Evolutionary conservation across 2,113 vertebrate genomes (phyloP).

Genomic region (Centropus unirufus): DNA sequence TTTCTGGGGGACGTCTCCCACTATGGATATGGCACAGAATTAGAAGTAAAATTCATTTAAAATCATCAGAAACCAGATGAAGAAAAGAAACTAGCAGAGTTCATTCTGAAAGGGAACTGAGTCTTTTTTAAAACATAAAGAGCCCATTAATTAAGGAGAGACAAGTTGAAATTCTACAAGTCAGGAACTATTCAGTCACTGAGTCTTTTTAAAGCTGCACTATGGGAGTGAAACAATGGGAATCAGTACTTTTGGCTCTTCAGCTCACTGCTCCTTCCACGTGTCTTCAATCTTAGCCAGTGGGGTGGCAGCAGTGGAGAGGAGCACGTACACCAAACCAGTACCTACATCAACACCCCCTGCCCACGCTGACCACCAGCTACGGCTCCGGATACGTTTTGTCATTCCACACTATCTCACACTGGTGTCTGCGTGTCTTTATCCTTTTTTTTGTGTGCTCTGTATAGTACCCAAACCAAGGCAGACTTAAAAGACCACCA

Average conservation of each 20-base stretch:
- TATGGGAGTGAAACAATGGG: neutral
- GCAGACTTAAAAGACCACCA: neutral
- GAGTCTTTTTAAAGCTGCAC: neutral
- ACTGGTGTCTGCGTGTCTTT: neutral
- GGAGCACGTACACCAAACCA: neutral
- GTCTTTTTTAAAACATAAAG: neutral
- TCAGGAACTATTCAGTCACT: neutral
- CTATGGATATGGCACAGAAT: neutral
- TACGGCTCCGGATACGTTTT: neutral
- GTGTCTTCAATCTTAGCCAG: neutral
- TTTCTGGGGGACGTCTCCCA: neutral
- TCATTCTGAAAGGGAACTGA: neutral
- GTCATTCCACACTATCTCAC: neutral
- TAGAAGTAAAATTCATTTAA: neutral
- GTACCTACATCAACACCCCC: neutral
- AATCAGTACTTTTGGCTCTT: neutral
- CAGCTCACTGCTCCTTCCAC: neutral
- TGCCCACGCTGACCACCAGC: neutral
- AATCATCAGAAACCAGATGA: neutral
- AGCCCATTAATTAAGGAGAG: neutral
- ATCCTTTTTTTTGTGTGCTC: neutral
- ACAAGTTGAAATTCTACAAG: neutral
- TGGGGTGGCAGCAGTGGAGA: neutral
- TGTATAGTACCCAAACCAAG: neutral
- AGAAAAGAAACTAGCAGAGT: neutral